phyloP scores from a whole-genome alignment of 2,113 vertebrate species.

The Bothrops jararaca region DNA sequence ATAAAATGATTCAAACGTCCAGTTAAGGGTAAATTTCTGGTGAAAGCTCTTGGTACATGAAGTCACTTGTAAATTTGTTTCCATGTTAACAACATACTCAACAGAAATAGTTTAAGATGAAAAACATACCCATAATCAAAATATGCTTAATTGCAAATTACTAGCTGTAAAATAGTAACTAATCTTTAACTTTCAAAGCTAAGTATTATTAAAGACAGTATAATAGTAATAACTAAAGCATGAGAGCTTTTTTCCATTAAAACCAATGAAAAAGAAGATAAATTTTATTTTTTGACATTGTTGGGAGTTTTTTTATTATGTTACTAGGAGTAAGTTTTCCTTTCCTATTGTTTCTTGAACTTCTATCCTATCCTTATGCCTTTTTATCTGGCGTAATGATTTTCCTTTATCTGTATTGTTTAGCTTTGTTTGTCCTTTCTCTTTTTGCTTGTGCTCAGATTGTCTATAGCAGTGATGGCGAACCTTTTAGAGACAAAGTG shows the following conservation, averaged over 20 bases:
- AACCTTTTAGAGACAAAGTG: no score
- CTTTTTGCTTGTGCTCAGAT: no score
- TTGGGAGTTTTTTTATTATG: no score
- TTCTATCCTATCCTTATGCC: no score
- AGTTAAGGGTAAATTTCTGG: neutral
- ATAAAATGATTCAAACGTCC: neutral
- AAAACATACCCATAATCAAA: rapidly evolving
- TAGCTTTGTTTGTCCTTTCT: no score
- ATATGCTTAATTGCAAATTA: rapidly evolving
- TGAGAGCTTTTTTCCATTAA: neutral
- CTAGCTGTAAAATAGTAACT: neutral
- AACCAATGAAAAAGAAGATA: neutral
- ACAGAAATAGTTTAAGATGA: neutral
- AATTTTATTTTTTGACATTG: no score
- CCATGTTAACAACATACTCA: neutral
- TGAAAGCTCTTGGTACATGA: rapidly evolving
- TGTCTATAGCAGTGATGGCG: no score
- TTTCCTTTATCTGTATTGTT: no score
- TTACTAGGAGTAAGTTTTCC: no score
- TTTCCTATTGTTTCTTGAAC: no score
- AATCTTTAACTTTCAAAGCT: neutral
- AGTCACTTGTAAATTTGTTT: rapidly evolving
- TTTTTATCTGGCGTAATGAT: no score
- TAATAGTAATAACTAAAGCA: neutral
- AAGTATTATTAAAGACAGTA: neutral